Evolutionary conservation across 2,113 vertebrate genomes (phyloP).

Genomic region (Stegastes partitus): DNA sequence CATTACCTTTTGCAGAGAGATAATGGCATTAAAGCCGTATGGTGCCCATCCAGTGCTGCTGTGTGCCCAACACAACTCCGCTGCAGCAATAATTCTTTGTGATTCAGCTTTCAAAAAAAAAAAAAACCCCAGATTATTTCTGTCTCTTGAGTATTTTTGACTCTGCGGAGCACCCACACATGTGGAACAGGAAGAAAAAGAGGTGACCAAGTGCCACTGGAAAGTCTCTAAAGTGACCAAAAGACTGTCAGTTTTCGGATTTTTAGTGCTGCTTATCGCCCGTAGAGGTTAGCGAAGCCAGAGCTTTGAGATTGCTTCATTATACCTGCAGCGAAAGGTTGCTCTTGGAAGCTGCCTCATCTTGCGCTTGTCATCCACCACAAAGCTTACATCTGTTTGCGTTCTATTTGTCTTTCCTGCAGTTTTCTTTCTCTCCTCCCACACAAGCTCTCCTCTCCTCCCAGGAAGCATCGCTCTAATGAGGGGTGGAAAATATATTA

Average conservation of each 20-base stretch:
- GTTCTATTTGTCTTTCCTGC: constrained; percentile 34
- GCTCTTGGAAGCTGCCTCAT: constrained; percentile 4
- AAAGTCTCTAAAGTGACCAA: constrained; percentile 23
- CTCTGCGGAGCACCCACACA: constrained; percentile 8
- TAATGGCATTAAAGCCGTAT: constrained; percentile 61
- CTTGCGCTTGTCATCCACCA: constrained; percentile 16
- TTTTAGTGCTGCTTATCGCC: constrained; percentile 32
- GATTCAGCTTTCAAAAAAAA: constrained; percentile 39
- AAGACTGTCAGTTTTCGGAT: constrained; percentile 9
- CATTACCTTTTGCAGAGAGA: constrained; percentile 64
- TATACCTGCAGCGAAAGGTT: constrained; percentile 18
- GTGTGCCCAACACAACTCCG: constrained; percentile 30
- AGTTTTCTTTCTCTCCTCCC: constrained; percentile 40
- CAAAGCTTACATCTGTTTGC: constrained; percentile 5
- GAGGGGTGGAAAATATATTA: constrained; percentile 42
- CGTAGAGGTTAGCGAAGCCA: constrained; percentile 18
- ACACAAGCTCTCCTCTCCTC: constrained; percentile 47
- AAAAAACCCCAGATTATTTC: constrained; percentile 48
- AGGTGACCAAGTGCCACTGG: not conserved
- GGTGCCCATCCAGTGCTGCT: constrained; percentile 38
- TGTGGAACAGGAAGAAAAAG: not conserved
- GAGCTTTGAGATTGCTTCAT: constrained; percentile 44
- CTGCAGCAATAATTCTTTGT: constrained; percentile 23
- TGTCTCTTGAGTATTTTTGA: constrained; percentile 25
- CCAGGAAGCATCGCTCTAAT: constrained; percentile 46